Conservation (phyloP, 2,113 vertebrate genomes). For the Zosterops hypoxanthus region DNA sequence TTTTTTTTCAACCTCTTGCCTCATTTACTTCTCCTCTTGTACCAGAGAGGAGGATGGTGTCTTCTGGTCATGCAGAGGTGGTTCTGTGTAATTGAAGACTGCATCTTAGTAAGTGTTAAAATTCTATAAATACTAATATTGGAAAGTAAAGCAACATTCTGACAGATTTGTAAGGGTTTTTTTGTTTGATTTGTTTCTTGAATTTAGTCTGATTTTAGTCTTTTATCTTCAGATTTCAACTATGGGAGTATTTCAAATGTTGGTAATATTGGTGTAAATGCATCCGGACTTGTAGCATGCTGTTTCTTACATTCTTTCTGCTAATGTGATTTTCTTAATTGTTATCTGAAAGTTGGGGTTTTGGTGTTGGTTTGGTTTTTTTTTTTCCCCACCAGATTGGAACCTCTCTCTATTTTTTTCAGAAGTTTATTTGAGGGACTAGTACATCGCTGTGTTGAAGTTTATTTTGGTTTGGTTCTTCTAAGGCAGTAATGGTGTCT, state of each 20-base stretch:
- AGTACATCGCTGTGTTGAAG: neutral
- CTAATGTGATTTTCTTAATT: neutral
- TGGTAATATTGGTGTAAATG: neutral
- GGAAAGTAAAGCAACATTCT: neutral
- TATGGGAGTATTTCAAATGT: neutral
- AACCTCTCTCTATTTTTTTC: neutral
- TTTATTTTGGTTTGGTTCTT: neutral
- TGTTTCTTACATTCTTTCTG: neutral
- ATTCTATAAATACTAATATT: neutral
- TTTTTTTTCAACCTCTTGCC: neutral
- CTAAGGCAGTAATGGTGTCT: neutral
- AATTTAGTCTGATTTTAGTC: neutral
- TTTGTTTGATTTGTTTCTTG: neutral
- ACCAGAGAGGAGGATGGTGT: neutral
- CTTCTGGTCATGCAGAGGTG: neutral
- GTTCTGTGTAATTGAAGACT: neutral
- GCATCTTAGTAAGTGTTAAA: neutral
- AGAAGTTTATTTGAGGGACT: neutral
- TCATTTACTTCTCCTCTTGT: neutral
- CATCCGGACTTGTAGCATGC: neutral
- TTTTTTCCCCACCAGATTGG: neutral
- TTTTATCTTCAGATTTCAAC: neutral
- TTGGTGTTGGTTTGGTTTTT: neutral
- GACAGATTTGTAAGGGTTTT: neutral
- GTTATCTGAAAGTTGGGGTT: neutral